Conservation (phyloP, 2,888 invertebrate species). For the Ceratothoa steindachneri region DNA sequence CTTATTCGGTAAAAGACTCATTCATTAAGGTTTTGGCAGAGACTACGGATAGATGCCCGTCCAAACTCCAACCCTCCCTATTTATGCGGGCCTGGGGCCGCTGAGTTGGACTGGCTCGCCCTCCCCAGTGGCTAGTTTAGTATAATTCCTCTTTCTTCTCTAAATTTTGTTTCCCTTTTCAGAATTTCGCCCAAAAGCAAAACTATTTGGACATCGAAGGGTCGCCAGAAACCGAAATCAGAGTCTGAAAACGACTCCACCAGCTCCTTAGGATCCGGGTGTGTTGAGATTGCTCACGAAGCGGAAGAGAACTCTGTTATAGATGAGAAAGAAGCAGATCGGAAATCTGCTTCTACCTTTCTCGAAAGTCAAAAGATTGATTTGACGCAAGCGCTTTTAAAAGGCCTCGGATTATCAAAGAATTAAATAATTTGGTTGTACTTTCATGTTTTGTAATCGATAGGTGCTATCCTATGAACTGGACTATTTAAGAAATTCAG, state of each 20-base stretch:
- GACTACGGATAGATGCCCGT: no score
- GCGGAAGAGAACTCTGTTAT: background rate
- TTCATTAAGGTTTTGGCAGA: no score
- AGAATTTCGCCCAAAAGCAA: background rate
- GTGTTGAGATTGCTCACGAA: constrained; percentile 3
- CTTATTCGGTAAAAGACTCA: no score
- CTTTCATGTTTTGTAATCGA: no score
- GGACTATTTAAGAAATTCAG: no score
- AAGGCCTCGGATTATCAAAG: background rate
- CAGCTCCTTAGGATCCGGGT: background rate
- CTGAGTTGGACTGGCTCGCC: no score
- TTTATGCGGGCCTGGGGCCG: no score
- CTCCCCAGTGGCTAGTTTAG: no score
- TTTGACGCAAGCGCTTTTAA: background rate
- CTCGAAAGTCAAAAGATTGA: background rate
- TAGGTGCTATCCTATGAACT: no score
- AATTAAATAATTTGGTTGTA: no score
- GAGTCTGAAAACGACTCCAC: background rate
- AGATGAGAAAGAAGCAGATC: background rate
- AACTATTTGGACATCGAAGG: background rate
- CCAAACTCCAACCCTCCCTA: no score
- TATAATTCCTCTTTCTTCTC: no score
- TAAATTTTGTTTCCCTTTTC: background rate
- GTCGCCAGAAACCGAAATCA: background rate
- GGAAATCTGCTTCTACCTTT: background rate